These are phyloP conservation scores for Apogon hyalosoma DNA, from an alignment of 2,797 vertebrate genomes.

Conservation along the genomic window DNA sequence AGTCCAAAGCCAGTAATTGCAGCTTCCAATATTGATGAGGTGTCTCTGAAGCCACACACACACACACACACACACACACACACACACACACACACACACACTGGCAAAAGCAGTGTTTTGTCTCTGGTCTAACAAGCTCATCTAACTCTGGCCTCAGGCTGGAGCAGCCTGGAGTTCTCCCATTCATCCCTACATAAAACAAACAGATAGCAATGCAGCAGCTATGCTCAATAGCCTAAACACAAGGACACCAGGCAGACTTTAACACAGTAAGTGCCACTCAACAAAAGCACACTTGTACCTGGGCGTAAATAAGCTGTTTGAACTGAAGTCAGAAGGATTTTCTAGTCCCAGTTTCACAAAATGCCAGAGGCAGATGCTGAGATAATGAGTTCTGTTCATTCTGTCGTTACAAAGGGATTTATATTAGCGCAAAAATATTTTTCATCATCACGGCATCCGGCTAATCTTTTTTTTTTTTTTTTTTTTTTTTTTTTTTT, in stretches of 20 bases:
- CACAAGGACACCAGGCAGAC: constrained; percentile 45
- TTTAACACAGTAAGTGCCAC: constrained; percentile 40
- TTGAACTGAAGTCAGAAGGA: constrained; percentile 33
- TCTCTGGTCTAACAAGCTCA: constrained; percentile 65
- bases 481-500: not conserved
- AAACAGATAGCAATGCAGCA: constrained; percentile 44
- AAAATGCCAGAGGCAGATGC: constrained; percentile 31
- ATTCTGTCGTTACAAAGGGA: constrained; percentile 9
- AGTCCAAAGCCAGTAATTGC: constrained; percentile 71
- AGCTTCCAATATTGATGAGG: constrained; percentile 75
- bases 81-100: constrained; percentile 30
- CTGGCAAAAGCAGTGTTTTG: constrained; percentile 49
- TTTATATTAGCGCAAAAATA: no score
- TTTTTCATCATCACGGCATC: no score
- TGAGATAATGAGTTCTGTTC: constrained; percentile 42
- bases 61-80: constrained; percentile 32
- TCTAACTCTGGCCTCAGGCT: constrained; percentile 53
- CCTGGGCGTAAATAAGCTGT: constrained; percentile 38
- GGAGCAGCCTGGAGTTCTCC: constrained; percentile 45
- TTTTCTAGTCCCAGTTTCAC: constrained; percentile 18
- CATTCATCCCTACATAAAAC: constrained; percentile 31
- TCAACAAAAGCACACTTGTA: constrained; percentile 23
- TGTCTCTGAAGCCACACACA: constrained; percentile 44
- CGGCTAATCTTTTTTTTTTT: not conserved
- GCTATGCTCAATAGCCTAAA: constrained; percentile 27